phyloP scores from a whole-genome alignment of 37 sponge, comb jelly and placozoan genomes.

The Halisarca cf. caerulea region DNA sequence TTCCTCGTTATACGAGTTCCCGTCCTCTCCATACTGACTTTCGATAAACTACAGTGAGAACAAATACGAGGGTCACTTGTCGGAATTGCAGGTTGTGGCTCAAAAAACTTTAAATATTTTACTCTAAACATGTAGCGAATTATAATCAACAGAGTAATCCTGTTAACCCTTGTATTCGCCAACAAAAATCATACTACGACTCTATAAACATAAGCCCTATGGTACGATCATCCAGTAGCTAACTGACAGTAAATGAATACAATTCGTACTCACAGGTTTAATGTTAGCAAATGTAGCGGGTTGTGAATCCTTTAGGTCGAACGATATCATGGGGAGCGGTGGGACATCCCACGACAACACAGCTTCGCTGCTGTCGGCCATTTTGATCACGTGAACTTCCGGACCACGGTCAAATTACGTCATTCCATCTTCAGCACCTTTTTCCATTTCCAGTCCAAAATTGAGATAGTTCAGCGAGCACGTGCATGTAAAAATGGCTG shows the following conservation, averaged over 20 bases:
- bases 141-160: too few relatives aligned
- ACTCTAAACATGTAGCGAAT: too few relatives aligned
- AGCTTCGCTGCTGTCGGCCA: constrained; percentile 56
- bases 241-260: background rate
- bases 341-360: constrained; percentile 51
- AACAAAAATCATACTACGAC: too few relatives aligned
- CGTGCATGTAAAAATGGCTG: constrained; percentile 45
- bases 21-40: constrained; percentile 81
- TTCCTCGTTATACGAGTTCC: constrained; percentile 76
- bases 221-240: background rate
- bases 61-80: too few relatives aligned
- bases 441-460: background rate
- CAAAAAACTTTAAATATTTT: too few relatives aligned
- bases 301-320: constrained; percentile 61
- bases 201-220: background rate
- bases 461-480: background rate
- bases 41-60: constrained; percentile 81
- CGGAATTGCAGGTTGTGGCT: too few relatives aligned
- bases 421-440: too few relatives aligned
- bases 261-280: constrained; percentile 59
- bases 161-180: too few relatives aligned
- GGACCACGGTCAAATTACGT: too few relatives aligned
- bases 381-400: constrained; percentile 18
- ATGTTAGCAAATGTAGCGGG: constrained; percentile 53
- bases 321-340: constrained; percentile 60